phyloP scores from a whole-genome alignment of 1,140 invertebrate genomes.

The Pseudomyrmex sp. region DNA sequence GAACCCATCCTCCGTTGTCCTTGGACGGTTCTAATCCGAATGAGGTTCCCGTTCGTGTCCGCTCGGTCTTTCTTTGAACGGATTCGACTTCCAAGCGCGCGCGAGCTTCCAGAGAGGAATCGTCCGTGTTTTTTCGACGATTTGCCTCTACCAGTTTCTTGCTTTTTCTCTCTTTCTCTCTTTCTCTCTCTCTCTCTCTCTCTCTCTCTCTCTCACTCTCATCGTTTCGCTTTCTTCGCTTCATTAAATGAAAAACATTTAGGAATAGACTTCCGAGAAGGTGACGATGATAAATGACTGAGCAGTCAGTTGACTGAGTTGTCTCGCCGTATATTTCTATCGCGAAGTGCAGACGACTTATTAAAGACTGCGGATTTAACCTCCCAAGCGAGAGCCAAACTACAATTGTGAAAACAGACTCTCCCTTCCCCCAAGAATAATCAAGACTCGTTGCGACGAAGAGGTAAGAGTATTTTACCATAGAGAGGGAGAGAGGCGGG shows the following conservation, averaged over 20 bases:
- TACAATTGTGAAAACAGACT: conserved; percentile 39
- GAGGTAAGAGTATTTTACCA: conserved; percentile 62
- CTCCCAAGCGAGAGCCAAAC: not conserved
- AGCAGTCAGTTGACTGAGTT: not conserved
- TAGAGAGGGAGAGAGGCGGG: conserved; percentile 49
- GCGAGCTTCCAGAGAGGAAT: conserved; percentile 46
- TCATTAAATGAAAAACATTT: not conserved
- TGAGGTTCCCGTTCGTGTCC: conserved; percentile 71
- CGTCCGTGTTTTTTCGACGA: conserved; percentile 61
- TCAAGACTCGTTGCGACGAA: conserved; percentile 36
- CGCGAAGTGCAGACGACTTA: conserved; percentile 4
- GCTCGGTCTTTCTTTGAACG: conserved; percentile 61
- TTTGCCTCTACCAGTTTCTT: conserved; percentile 20
- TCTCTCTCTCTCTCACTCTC: conserved; percentile 2
- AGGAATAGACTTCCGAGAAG: conserved; percentile 6
- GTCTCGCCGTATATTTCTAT: not conserved
- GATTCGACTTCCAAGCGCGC: conserved; percentile 13
- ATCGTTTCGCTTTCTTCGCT: too few species aligned
- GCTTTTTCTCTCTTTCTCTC: conserved; percentile 14
- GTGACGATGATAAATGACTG: conserved; percentile 14
- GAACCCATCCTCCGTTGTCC: conserved; percentile 30
- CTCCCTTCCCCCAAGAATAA: conserved; percentile 11
- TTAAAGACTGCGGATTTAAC: conserved; percentile 6
- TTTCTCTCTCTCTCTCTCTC: not conserved
- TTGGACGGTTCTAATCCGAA: conserved; percentile 76